A percentile compares a stretch with the other conserved stretches of the same genome.
phyloP scores from a whole-genome alignment of 2,888 invertebrate species.

The Beris morrisii region DNA sequence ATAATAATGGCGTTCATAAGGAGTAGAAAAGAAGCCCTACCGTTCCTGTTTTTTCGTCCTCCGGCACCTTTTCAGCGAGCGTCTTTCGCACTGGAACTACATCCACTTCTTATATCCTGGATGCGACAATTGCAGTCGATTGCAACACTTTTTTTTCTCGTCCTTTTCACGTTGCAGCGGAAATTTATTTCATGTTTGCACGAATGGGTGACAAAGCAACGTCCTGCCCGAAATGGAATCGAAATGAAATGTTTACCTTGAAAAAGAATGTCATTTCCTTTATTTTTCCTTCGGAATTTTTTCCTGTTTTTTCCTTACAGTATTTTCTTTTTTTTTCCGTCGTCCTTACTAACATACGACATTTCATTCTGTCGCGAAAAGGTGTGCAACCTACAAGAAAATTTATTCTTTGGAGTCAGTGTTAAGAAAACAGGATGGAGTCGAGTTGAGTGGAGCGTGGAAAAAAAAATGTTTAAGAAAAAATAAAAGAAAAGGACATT shows the following conservation, averaged over 20 bases:
- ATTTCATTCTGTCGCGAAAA: conserved; percentile 30
- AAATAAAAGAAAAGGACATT: too few species aligned
- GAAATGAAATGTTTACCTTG: conserved; percentile 28
- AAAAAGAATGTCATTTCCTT: conserved; percentile 1
- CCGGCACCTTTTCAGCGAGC: too few species aligned
- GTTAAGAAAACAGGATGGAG: too few species aligned
- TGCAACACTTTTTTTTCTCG: conserved; percentile 6
- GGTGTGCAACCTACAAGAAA: conserved; percentile 32
- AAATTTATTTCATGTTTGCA: conserved; percentile 28
- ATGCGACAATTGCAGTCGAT: conserved; percentile 13
- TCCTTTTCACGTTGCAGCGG: conserved; percentile 12
- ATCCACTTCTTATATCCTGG: too few species aligned
- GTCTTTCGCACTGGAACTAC: too few species aligned
- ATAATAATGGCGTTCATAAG: conserved; percentile 1
- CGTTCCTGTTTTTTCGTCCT: too few species aligned
- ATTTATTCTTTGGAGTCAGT: conserved; percentile 23
- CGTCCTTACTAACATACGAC: not conserved
- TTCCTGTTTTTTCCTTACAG: too few species aligned
- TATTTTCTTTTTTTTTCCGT: too few species aligned
- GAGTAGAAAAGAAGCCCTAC: too few species aligned
- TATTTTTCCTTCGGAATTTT: too few species aligned
- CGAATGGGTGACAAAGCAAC: conserved; percentile 20
- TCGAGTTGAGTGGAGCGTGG: too few species aligned
- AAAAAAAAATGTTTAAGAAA: too few species aligned
- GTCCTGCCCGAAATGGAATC: conserved; percentile 18